phyloP scores from a whole-genome alignment of 2,888 invertebrate genomes.

The Rhagonycha lutea region DNA sequence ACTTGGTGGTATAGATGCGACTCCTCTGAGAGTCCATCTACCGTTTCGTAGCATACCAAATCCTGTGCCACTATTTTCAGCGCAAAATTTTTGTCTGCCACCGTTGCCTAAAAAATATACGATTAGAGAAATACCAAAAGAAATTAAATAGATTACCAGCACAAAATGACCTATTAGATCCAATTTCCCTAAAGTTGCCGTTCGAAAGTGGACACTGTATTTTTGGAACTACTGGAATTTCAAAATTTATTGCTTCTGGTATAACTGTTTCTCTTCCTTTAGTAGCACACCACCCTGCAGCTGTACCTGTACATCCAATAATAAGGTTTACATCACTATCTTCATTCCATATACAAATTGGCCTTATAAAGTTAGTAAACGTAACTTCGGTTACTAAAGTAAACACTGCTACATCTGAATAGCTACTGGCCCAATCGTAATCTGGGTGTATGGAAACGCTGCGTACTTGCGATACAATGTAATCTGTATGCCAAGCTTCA shows the following conservation, averaged over 20 bases:
- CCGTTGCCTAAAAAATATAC: conserved; percentile 53
- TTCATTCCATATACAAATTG: conserved; percentile 67
- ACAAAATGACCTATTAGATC: conserved; percentile 63
- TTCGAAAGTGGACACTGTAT: conserved; percentile 58
- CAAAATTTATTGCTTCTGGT: conserved; percentile 58
- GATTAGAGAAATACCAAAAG: not conserved
- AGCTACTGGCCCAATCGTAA: conserved; percentile 61
- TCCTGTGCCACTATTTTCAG: conserved; percentile 64
- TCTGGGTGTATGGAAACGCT: conserved; percentile 60
- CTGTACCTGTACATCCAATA: conserved; percentile 54
- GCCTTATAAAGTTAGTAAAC: conserved; percentile 61
- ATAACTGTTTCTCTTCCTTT: conserved; percentile 54
- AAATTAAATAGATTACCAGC: conserved; percentile 56
- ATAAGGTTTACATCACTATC: conserved; percentile 48
- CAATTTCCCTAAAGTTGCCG: conserved; percentile 42
- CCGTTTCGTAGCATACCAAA: conserved; percentile 54
- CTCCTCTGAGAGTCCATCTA: conserved; percentile 57
- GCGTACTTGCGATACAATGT: conserved; percentile 45
- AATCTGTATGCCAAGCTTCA: conserved; percentile 40
- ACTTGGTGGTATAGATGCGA: conserved; percentile 57
- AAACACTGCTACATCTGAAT: conserved; percentile 62
- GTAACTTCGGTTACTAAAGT: conserved; percentile 56
- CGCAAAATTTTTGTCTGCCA: conserved; percentile 59
- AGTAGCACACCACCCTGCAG: conserved; percentile 64
- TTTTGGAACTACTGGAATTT: not conserved